phyloP scores from a whole-genome alignment of 2,797 vertebrate genomes.

The Spea hammondii region DNA sequence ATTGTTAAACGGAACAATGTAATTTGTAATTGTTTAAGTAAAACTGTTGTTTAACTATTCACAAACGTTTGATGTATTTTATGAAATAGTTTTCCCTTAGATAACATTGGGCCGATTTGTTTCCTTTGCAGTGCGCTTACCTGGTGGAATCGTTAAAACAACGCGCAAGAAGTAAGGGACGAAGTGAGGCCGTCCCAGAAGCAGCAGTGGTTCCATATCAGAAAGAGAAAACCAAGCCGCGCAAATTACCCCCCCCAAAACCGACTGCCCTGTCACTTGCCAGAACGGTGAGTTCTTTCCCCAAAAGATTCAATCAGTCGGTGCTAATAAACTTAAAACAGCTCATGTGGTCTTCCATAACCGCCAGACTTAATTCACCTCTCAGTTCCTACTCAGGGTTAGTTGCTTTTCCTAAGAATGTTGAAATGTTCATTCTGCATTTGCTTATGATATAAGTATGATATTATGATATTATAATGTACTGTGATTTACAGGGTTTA shows the following conservation, averaged over 20 bases:
- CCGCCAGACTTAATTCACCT: too few relatives aligned
- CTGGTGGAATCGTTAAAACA: conserved; percentile 72
- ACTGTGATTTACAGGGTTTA: conserved; percentile 52
- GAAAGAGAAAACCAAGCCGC: conserved; percentile 52
- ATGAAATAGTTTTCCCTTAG: too few relatives aligned
- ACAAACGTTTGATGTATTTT: too few relatives aligned
- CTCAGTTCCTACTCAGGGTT: too few relatives aligned
- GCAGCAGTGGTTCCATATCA: conserved; percentile 13
- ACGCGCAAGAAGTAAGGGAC: conserved; percentile 54
- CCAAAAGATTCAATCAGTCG: not conserved
- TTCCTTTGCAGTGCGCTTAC: conserved; percentile 66
- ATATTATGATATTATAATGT: not conserved
- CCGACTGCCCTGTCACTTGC: conserved; percentile 61
- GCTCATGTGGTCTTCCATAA: too few relatives aligned
- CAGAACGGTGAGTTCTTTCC: conserved; percentile 68
- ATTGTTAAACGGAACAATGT: too few relatives aligned
- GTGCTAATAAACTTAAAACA: too few relatives aligned
- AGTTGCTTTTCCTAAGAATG: not conserved
- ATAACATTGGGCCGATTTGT: too few relatives aligned
- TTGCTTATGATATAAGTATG: not conserved
- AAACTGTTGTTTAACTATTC: too few relatives aligned
- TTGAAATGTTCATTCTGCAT: not conserved
- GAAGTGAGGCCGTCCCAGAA: not conserved
- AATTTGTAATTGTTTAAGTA: too few relatives aligned
- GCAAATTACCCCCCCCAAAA: conserved; percentile 59